phyloP scores from a whole-genome alignment of 2,888 invertebrate species.

The Hetaerina titia region DNA sequence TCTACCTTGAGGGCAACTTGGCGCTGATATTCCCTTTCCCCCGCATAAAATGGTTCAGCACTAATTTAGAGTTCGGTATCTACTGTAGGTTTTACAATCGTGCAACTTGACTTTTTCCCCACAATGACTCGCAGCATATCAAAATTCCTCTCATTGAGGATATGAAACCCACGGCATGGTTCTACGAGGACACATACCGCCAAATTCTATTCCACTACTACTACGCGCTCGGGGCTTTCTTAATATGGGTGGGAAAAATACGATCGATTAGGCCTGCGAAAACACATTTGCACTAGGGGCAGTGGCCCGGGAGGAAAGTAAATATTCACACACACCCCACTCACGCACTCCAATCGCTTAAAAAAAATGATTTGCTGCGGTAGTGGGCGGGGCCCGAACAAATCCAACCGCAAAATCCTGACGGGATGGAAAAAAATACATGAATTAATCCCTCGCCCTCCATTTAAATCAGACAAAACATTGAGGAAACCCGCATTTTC shows the following conservation, averaged over 20 bases:
- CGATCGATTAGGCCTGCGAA: not conserved
- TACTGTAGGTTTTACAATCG: too few species aligned
- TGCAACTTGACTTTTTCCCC: too few species aligned
- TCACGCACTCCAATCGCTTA: not conserved
- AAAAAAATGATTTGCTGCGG: not conserved
- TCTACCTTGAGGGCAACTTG: too few species aligned
- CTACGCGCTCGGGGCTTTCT: not conserved
- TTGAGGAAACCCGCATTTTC: not conserved
- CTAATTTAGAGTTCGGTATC: too few species aligned
- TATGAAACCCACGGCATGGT: not conserved
- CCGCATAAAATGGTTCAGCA: too few species aligned
- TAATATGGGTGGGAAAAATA: not conserved
- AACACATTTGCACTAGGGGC: not conserved
- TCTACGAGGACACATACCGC: not conserved
- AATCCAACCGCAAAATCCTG: not conserved
- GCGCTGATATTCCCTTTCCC: too few species aligned
- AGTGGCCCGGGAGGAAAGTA: not conserved
- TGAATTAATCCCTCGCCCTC: not conserved
- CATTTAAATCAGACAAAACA: not conserved
- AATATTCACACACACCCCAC: not conserved
- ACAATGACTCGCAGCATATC: too few species aligned
- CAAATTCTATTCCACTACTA: not conserved
- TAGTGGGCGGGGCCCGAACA: not conserved
- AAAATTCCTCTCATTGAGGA: not conserved
- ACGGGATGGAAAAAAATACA: not conserved